Percentiles rank a stretch among this genome's conserved stretches.
phyloP scores from a whole-genome alignment of 1,140 invertebrate genomes.

The Drosophila grimshawi region DNA sequence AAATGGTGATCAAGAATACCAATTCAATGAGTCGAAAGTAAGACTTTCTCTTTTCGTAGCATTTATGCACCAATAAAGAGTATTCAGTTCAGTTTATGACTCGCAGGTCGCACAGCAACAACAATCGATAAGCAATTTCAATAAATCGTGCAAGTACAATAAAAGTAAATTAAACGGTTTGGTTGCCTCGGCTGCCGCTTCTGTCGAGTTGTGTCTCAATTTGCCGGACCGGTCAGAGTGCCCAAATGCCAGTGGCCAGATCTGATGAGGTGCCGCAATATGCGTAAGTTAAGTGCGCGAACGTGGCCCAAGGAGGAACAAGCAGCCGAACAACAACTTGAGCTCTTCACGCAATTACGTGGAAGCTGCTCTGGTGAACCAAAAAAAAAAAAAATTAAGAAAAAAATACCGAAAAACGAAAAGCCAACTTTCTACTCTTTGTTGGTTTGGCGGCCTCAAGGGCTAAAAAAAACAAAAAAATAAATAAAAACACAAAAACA shows the following conservation, averaged over 20 bases:
- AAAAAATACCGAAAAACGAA: conserved; percentile 8
- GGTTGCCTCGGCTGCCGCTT: conserved; percentile 17
- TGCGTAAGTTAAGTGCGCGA: conserved; percentile 62
- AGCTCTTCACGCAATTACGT: conserved; percentile 56
- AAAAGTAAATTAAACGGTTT: conserved; percentile 75
- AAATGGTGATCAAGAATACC: too few relatives aligned
- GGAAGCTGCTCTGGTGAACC: conserved; percentile 53
- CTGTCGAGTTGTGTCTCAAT: conserved; percentile 69
- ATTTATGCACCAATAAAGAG: conserved; percentile 7
- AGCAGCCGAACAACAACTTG: conserved; percentile 23
- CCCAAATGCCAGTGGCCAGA: conserved; percentile 41
- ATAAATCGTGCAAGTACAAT: conserved; percentile 77
- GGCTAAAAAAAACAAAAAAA: conserved; percentile 17
- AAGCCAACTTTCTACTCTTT: conserved; percentile 60
- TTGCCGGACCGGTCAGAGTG: conserved; percentile 39
- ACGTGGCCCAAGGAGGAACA: conserved; percentile 57
- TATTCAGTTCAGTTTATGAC: conserved; percentile 18
- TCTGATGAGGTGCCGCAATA: conserved; percentile 69
- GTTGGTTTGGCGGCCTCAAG: conserved; percentile 27
- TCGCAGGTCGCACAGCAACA: conserved; percentile 22
- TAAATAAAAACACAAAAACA: conserved; percentile 32
- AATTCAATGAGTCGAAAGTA: too few relatives aligned
- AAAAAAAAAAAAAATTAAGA: conserved; percentile 14
- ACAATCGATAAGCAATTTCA: conserved; percentile 65
- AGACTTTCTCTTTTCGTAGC: background rate